Base-by-base conservation (phyloP, 2,888 invertebrate genomes). In the Microdon myrmicae region DNA sequence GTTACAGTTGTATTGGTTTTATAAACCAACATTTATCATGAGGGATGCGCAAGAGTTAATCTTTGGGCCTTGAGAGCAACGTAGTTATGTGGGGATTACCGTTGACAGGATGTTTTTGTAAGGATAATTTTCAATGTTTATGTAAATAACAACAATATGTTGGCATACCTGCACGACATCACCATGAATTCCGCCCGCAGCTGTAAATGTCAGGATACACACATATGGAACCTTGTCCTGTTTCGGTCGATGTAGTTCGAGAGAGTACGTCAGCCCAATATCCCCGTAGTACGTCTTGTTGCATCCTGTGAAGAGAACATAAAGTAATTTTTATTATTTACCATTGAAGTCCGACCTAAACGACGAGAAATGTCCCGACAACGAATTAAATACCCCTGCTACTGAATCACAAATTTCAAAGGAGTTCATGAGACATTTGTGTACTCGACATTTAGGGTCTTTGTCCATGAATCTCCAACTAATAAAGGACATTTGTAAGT, bases 271-370 rank as follows among this genome's bases (percentile, higher is more conserved):
- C 72, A 89, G 87, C 4, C 92, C 94, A 45, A 92, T 87, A 74
- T 94, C 91, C 1, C 94, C 94, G 71, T 90, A 92, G 80, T 94
- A 94, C 3, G 95, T 94, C 74, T 89, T 87, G 81, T 94, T 94
- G 82, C 94, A 95, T 60, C 79, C 79, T 78, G 72, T 32, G 67
- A 66, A 38, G 10, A 41, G 13, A 19, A 28, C 23, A 54, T 32
- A 67, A 58, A 64, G 58, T 60, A 53, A 41, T 37, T 60, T 68
- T 49, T 49, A 56, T 56, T 56, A 38, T 49, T 49, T 37, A 13
- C 26, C 20, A 44, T 56, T 48, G 25, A 37, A 37, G 44, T 9
- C 16, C 22, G 6, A 29, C 20, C n/a, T n/a, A n/a, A n/a, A n/a
- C n/a, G n/a, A n/a, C n/a, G n/a, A n/a, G n/a, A n/a, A n/a, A n/a